phyloP scores from a whole-genome alignment of 2,888 invertebrate genomes.

The Tipula confusa region DNA sequence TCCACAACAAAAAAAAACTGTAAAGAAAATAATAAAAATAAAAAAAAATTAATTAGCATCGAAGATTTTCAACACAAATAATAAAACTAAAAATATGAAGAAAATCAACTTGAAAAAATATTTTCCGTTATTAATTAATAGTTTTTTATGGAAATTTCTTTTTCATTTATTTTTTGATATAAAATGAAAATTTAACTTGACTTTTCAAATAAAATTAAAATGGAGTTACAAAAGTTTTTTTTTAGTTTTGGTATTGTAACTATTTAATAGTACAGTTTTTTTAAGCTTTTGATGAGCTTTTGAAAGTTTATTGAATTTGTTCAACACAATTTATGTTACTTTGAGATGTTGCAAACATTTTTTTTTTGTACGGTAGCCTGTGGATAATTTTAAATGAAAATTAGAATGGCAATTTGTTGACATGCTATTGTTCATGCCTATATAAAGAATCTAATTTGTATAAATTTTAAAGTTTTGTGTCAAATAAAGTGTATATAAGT shows the following conservation, averaged over 20 bases:
- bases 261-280: neutral
- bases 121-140: neutral
- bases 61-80: neutral
- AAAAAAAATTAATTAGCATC: neutral
- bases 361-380: neutral
- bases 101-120: neutral
- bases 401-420: neutral
- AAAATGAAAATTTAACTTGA: constrained; percentile 12
- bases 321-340: neutral
- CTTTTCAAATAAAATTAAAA: neutral
- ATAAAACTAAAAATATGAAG: neutral
- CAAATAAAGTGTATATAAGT: no score
- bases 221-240: neutral
- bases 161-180: neutral
- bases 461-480: no score
- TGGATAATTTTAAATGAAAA: neutral
- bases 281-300: constrained; percentile 17
- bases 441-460: no score
- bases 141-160: neutral
- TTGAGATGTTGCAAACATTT: neutral
- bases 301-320: neutral
- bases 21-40: neutral
- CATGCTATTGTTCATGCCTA: no score
- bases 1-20: neutral
- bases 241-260: neutral